Evolutionary conservation across 2,888 invertebrate species (phyloP), one percentile per base, ranked within the genome.

Genomic region (Agrochola litura): DNA sequence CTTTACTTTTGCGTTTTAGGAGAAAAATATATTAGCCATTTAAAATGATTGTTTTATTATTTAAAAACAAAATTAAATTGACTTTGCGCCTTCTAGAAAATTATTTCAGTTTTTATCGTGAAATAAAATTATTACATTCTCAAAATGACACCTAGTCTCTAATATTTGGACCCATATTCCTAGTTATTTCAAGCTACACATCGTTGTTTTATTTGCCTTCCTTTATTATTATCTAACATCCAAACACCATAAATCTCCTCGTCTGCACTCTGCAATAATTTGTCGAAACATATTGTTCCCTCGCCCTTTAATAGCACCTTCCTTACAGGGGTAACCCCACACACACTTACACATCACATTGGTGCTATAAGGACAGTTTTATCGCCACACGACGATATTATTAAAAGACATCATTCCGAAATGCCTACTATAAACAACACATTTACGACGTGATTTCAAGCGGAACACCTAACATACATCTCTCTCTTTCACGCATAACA

Each of bases 381-480:
- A 89, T 88, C 73, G 76, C 77, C 85, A 61, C 71, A 68, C 77
- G 80, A 81, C 79, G 86, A 87, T 81, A 83, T 89, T 88, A 88
- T 88, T 88, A 88, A 88, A 92, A 92, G 91, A 92, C 92, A 93
- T 94, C 91, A 94, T 91, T 93, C 88, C 90, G 85, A 92, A 93
- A 89, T 86, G 92, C 90, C 90, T 90, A 92, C 90, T 86, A 93
- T 94, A 93, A 94, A 94, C 93, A 94, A 93, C 91, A 90, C 92
- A 93, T 94, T 93, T 92, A 88, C 86, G 86, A 88, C 89, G 76
- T 88, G 90, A 88, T 90, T 89, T 89, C 72, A 85, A 81, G 71
- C 78, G 86, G 60, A 86, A 81, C 73, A 75, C 54, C 73, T 71
- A 56, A 77, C 54, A 69, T 84, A 80, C 49, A 82, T 74, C 69